Conservation (phyloP, 2,888 invertebrate species). For the Argyra leucocephala region DNA sequence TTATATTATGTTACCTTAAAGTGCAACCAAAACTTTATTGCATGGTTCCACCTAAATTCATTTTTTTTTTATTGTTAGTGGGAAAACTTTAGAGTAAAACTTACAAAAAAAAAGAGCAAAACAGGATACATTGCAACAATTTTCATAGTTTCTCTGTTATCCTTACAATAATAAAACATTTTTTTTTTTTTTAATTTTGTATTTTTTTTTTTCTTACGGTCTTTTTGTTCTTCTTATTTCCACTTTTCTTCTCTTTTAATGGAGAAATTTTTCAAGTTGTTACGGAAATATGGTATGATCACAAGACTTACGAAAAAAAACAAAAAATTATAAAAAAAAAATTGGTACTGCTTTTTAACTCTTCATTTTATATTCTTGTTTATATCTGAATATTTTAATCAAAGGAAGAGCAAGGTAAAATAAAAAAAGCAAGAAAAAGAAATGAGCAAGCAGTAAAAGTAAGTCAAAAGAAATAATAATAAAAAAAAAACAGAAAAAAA, state of each 20-base stretch:
- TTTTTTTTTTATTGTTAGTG: not conserved
- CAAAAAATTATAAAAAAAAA: not conserved
- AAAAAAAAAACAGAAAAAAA: not conserved
- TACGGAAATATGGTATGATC: conserved; percentile 2
- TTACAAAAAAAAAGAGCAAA: not conserved
- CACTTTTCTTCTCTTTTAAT: not conserved
- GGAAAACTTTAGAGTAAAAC: not conserved
- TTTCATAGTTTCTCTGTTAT: not conserved
- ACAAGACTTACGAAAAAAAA: not conserved
- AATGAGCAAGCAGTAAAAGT: too few species aligned
- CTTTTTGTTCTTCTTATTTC: not conserved
- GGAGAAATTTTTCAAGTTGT: not conserved
- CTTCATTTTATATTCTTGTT: too few species aligned
- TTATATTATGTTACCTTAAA: not conserved
- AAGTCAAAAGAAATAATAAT: not conserved
- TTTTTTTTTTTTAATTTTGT: not conserved
- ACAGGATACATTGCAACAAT: not conserved
- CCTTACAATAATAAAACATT: not conserved
- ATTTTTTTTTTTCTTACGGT: not conserved
- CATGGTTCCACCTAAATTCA: conserved; percentile 1
- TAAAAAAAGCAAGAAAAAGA: too few species aligned
- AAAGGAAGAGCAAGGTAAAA: too few species aligned
- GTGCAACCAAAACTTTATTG: not conserved
- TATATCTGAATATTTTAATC: not conserved
- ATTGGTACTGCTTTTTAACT: not conserved